Percentiles rank a stretch among this genome's conserved stretches.
These are phyloP conservation scores for Lagopus muta DNA, from an alignment of 2,113 vertebrate genomes.

Conservation along the genomic window DNA sequence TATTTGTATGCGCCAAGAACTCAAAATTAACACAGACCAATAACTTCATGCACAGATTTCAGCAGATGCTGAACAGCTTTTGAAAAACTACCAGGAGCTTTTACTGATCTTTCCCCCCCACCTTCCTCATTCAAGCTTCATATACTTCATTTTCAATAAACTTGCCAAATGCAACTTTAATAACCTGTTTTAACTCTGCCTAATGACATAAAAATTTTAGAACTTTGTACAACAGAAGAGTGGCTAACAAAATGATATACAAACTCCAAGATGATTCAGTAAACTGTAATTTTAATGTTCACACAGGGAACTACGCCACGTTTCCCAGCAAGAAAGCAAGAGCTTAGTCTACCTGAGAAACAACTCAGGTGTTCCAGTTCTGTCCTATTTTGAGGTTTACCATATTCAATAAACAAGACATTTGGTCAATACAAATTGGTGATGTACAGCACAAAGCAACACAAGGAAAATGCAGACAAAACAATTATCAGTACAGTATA, in stretches of 20 bases:
- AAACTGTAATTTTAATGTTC: slow-evolving; percentile 46
- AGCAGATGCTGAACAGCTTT: background rate
- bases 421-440: background rate
- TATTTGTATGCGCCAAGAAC: background rate
- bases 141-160: background rate
- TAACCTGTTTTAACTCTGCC: background rate
- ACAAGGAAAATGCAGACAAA: slow-evolving; percentile 5
- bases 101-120: no score
- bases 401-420: background rate
- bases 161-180: background rate
- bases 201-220: background rate
- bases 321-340: slow-evolving; percentile 5
- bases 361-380: slow-evolving; percentile 1
- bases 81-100: background rate
- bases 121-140: background rate
- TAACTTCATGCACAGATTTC: background rate
- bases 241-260: background rate
- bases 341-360: background rate
- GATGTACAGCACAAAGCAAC: slow-evolving; percentile 8
- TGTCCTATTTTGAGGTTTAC: background rate
- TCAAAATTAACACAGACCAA: background rate
- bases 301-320: background rate
- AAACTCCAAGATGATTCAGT: background rate
- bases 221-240: background rate
- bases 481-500: background rate